phyloP scores from a whole-genome alignment of 2,113 vertebrate genomes.

The Calypte anna region DNA sequence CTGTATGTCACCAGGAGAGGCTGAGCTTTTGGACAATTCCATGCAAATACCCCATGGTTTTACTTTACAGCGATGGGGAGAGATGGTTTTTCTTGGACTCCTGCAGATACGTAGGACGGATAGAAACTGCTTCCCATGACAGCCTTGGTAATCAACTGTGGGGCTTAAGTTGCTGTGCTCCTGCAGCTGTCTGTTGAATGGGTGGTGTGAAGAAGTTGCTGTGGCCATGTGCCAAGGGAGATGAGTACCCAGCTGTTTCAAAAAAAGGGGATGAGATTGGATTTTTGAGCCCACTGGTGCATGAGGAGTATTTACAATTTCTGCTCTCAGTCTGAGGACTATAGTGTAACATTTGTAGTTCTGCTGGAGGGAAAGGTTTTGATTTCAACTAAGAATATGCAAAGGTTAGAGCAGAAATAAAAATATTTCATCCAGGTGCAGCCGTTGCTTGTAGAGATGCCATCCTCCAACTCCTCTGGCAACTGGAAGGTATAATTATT shows the following conservation, averaged over 20 bases:
- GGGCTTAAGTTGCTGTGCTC: not conserved
- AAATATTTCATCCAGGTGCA: not conserved
- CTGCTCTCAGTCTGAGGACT: not conserved
- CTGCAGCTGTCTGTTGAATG: accelerated
- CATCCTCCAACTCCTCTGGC: not conserved
- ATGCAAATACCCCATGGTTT: not conserved
- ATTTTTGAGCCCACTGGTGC: not conserved
- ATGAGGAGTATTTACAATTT: not conserved
- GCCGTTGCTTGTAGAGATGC: not conserved
- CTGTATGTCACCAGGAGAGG: not conserved
- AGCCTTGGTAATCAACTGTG: not conserved
- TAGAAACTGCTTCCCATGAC: not conserved
- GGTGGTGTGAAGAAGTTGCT: not conserved
- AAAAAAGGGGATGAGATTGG: not conserved
- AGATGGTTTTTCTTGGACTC: not conserved
- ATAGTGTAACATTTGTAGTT: not conserved
- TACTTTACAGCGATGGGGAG: not conserved
- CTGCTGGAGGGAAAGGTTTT: not conserved
- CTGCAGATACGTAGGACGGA: not conserved
- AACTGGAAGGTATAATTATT: not conserved
- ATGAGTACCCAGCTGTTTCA: not conserved
- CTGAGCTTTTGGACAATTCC: not conserved
- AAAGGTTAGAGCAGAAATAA: not conserved
- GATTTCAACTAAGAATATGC: not conserved
- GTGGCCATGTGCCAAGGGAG: not conserved